phyloP scores from a whole-genome alignment of 1,140 invertebrate species.

The Neodiprion fabricii region DNA sequence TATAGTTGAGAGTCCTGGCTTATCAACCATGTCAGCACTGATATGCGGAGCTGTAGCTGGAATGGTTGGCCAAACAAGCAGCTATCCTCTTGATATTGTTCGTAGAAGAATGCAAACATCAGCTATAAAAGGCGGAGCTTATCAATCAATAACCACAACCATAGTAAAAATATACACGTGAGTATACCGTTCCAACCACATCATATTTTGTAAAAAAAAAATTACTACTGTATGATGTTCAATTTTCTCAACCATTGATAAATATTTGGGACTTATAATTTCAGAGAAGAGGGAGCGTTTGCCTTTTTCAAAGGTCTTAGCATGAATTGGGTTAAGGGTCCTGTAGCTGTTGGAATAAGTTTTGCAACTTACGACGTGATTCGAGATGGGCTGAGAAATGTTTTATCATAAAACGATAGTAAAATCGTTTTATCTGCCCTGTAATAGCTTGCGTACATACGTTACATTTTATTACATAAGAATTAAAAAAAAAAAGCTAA shows the following conservation, averaged over 20 bases:
- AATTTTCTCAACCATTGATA: background rate
- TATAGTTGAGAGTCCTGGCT: constrained; percentile 50
- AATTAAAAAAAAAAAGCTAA: too few species aligned
- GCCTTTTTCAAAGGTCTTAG: constrained; percentile 98
- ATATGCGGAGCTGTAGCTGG: constrained; percentile 91
- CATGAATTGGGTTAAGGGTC: constrained; percentile 99
- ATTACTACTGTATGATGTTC: background rate
- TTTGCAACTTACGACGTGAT: constrained; percentile 95
- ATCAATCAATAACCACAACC: constrained; percentile 71
- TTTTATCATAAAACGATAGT: constrained; percentile 30
- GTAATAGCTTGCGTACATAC: too few species aligned
- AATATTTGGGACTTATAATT: constrained; percentile 28
- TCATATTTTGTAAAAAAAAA: background rate
- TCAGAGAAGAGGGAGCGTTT: constrained; percentile 84
- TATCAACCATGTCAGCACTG: constrained; percentile 69
- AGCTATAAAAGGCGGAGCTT: constrained; percentile 66
- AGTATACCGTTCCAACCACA: constrained; percentile 24
- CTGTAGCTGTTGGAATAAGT: constrained; percentile 97
- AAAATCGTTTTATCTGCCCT: too few species aligned
- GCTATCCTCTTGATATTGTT: constrained; percentile 95
- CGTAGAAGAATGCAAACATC: constrained; percentile 86
- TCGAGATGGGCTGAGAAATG: constrained; percentile 65
- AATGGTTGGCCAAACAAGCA: constrained; percentile 91
- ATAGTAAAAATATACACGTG: constrained; percentile 70
- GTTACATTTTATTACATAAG: too few species aligned